Conservation (phyloP, 2,113 vertebrate genomes). For the Maccullochella peelii region DNA sequence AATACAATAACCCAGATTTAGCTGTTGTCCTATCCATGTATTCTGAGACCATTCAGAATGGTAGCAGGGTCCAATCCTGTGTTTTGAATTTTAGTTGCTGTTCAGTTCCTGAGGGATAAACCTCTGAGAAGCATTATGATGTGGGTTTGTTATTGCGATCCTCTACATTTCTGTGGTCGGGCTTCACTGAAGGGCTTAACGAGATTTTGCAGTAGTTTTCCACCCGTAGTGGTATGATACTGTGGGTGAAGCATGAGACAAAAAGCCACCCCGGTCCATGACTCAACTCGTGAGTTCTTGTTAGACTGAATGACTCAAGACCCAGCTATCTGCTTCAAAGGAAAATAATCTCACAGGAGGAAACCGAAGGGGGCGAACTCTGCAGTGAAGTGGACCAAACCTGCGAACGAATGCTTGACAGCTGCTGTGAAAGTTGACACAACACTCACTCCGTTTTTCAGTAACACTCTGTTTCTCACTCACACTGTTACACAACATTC, state of each 20-base stretch:
- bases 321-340: conserved; percentile 54
- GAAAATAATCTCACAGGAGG: conserved; percentile 17
- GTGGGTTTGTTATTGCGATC: conserved; percentile 40
- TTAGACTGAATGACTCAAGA: conserved; percentile 59
- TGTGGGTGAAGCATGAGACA: conserved; percentile 41
- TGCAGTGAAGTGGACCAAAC: conserved; percentile 38
- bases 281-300: conserved; percentile 47
- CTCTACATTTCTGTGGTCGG: conserved; percentile 53
- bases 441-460: not conserved
- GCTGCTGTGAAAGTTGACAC: conserved; percentile 43
- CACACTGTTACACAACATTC: not conserved
- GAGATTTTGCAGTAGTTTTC: conserved; percentile 55
- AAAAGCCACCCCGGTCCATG: conserved; percentile 21
- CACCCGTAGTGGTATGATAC: conserved; percentile 31
- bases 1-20: not conserved
- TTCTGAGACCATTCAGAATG: not conserved
- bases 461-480: not conserved
- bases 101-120: conserved; percentile 8
- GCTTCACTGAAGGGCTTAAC: conserved; percentile 14
- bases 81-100: conserved; percentile 13
- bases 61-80: not conserved
- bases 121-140: conserved; percentile 27
- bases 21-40: not conserved
- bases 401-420: conserved; percentile 41
- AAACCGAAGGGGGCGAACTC: conserved; percentile 33